Evolutionary conservation across 1,140 invertebrate species (phyloP).

Genomic region (Adoxophyes honmai): DNA sequence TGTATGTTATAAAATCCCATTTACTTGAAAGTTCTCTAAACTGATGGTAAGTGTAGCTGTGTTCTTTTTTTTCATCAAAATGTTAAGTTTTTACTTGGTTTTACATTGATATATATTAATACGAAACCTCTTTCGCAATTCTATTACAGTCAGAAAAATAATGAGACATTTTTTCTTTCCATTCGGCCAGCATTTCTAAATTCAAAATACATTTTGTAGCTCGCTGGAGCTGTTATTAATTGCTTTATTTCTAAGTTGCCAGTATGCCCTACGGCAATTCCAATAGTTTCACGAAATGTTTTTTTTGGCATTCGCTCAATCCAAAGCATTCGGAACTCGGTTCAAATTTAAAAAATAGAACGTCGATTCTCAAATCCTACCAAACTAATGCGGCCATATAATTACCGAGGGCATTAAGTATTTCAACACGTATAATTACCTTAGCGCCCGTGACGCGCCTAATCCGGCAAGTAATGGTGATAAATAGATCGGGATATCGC

Average conservation of each 20-base stretch:
- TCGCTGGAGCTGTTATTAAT: too few species aligned
- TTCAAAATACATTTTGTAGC: too few species aligned
- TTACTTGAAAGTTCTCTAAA: too few species aligned
- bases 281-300: neutral
- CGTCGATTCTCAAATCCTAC: neutral
- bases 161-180: too few species aligned
- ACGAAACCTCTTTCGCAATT: too few species aligned
- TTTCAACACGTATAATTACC: slow-evolving; percentile 52
- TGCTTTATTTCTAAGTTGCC: neutral
- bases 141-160: too few species aligned
- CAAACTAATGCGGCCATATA: slow-evolving; percentile 32
- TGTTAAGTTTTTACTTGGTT: too few species aligned
- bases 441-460: slow-evolving; percentile 50
- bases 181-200: too few species aligned
- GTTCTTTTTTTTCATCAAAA: too few species aligned
- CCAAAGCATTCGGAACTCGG: neutral
- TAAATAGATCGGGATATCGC: slow-evolving; percentile 56
- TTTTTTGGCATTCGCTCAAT: neutral
- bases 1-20: too few species aligned
- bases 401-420: slow-evolving; percentile 49
- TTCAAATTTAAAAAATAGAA: neutral
- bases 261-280: neutral
- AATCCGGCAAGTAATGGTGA: slow-evolving; percentile 59
- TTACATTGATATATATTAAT: too few species aligned
- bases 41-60: too few species aligned